phyloP scores from a whole-genome alignment of 2,113 vertebrate species.

The Epinephelus cyanopodus region DNA sequence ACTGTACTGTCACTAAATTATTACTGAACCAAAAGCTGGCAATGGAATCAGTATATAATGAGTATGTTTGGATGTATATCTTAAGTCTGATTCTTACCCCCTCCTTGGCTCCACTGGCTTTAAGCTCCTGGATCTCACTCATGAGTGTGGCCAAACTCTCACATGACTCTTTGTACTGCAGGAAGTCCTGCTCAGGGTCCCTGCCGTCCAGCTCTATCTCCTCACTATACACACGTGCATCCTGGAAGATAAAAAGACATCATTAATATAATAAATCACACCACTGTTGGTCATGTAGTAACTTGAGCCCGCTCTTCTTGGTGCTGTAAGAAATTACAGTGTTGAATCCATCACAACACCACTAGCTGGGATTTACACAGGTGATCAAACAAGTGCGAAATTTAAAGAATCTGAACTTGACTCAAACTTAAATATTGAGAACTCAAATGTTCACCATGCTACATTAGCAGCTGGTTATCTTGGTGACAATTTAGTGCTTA shows the following conservation, averaged over 20 bases:
- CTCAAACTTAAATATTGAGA: neutral
- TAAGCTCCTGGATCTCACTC: constrained; percentile 97
- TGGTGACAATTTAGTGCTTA: neutral
- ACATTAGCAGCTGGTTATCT: neutral
- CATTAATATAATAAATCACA: neutral
- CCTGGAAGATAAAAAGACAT: constrained; percentile 77
- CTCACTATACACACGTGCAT: constrained; percentile 91
- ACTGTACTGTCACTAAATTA: neutral
- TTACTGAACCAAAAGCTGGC: neutral
- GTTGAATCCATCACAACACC: neutral
- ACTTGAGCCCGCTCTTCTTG: neutral
- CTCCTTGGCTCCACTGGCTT: constrained; percentile 91
- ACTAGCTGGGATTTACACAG: neutral
- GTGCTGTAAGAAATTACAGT: neutral
- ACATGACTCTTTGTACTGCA: constrained; percentile 93
- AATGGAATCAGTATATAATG: neutral
- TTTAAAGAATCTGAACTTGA: neutral
- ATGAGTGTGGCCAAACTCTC: constrained; percentile 92
- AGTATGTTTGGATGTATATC: neutral
- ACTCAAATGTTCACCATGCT: neutral
- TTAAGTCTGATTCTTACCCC: constrained; percentile 82
- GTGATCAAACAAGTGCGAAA: too few species aligned
- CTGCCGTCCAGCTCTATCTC: constrained; percentile 92
- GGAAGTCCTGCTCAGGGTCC: constrained; percentile 91
- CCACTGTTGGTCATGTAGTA: too few species aligned